These are phyloP conservation scores for Penaeus japonicus DNA, from an alignment of 1,140 invertebrate genomes.

Conservation along the genomic window DNA sequence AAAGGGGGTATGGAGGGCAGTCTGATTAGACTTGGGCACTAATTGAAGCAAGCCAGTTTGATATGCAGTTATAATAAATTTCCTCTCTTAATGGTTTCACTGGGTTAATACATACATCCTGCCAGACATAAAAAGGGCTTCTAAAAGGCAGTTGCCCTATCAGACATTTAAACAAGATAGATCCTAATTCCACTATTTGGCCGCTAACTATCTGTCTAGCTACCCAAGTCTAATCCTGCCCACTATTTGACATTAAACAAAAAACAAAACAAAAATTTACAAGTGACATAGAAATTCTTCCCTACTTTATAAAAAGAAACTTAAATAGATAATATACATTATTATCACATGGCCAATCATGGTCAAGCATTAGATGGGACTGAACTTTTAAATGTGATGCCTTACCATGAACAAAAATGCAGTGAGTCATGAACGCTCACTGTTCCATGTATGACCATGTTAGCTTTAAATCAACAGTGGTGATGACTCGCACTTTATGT, in stretches of 20 bases:
- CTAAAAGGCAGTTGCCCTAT: no score
- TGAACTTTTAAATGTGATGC: slow-evolving; percentile 38
- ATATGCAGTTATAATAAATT: neutral
- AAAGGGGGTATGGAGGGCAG: slow-evolving; percentile 13
- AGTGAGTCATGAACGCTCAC: slow-evolving; percentile 31
- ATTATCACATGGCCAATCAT: slow-evolving; percentile 56
- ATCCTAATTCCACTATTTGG: neutral
- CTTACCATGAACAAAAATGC: slow-evolving; percentile 26
- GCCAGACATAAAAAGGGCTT: neutral
- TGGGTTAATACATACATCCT: neutral
- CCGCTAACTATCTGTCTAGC: slow-evolving; percentile 11
- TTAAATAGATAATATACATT: slow-evolving; percentile 56
- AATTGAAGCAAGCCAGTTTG: neutral
- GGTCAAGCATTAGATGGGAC: slow-evolving; percentile 52
- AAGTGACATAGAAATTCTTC: slow-evolving; percentile 55
- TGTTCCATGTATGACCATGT: slow-evolving; percentile 55
- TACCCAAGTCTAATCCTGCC: slow-evolving; percentile 41
- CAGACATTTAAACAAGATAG: no score
- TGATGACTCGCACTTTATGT: neutral
- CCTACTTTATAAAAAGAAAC: slow-evolving; percentile 55
- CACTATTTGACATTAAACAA: slow-evolving; percentile 16
- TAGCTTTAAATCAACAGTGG: slow-evolving; percentile 43
- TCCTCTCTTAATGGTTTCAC: neutral
- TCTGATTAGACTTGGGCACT: slow-evolving; percentile 36
- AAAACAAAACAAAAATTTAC: slow-evolving; percentile 40